Conservation (phyloP, 1,140 invertebrate species). For the Cydia pomonella region DNA sequence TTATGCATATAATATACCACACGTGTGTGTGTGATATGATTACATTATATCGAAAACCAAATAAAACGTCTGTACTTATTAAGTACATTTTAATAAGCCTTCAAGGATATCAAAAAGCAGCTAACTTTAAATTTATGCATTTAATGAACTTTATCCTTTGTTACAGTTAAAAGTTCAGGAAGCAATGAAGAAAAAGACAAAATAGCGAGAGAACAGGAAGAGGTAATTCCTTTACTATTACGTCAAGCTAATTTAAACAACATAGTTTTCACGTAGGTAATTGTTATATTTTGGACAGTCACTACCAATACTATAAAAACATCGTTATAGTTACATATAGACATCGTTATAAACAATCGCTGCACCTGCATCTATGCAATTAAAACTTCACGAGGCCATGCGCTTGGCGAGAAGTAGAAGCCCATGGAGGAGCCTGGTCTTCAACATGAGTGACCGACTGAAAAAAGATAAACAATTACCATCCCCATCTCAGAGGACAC, state of each 20-base stretch:
- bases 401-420: too few relatives aligned
- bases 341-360: not conserved
- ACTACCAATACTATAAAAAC: not conserved
- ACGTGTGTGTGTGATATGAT: too few relatives aligned
- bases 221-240: conserved; percentile 82
- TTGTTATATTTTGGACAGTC: not conserved
- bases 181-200: conserved; percentile 92
- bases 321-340: not conserved
- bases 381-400: too few relatives aligned
- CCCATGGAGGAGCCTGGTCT: too few relatives aligned
- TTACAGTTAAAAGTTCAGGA: conserved; percentile 95
- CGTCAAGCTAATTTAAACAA: not conserved
- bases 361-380: too few relatives aligned
- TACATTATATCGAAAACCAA: too few relatives aligned
- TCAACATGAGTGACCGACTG: too few relatives aligned
- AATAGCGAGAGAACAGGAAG: conserved; percentile 93
- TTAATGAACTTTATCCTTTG: conserved; percentile 52
- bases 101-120: not conserved
- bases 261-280: not conserved
- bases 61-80: too few relatives aligned
- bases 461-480: too few relatives aligned
- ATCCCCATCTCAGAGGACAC: too few relatives aligned
- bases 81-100: not conserved
- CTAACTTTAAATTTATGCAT: not conserved
- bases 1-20: too few relatives aligned